phyloP scores from a whole-genome alignment of 1,140 invertebrate genomes.

The Asbolus verrucosus region DNA sequence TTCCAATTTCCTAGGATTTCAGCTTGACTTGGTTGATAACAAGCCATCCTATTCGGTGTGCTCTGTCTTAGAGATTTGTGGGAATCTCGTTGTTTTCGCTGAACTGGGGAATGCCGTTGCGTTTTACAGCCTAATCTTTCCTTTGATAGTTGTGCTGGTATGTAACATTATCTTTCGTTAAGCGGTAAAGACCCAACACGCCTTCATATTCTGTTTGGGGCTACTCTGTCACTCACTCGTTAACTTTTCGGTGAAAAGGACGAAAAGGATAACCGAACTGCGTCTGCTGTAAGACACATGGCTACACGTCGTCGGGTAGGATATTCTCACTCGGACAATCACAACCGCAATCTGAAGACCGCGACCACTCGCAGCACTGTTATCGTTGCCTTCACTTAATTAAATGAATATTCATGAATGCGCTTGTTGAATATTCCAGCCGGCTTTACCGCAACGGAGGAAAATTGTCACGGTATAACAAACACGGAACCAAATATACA shows the following conservation, averaged over 20 bases:
- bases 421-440: conserved; percentile 56
- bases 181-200: conserved; percentile 7
- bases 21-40: conserved; percentile 53
- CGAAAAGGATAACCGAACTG: background rate
- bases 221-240: background rate
- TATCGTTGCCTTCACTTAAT: conserved; percentile 57
- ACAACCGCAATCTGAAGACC: conserved; percentile 46
- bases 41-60: conserved; percentile 46
- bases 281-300: conserved; percentile 14
- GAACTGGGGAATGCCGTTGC: conserved; percentile 21
- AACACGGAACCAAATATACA: conserved; percentile 48
- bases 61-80: conserved; percentile 43
- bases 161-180: conserved; percentile 25
- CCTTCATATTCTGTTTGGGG: background rate
- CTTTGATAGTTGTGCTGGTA: conserved; percentile 39
- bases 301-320: conserved; percentile 20
- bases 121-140: conserved; percentile 36
- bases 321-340: conserved; percentile 41
- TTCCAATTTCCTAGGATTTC: conserved; percentile 56
- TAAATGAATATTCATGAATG: conserved; percentile 57
- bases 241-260: no score
- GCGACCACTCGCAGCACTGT: conserved; percentile 39
- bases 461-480: conserved; percentile 51
- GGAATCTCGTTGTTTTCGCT: conserved; percentile 40
- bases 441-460: conserved; percentile 46